Evolutionary conservation across 2,113 vertebrate species (phyloP), one percentile per base, ranked within the genome.

Genomic region (Tonatia bakeri): DNA sequence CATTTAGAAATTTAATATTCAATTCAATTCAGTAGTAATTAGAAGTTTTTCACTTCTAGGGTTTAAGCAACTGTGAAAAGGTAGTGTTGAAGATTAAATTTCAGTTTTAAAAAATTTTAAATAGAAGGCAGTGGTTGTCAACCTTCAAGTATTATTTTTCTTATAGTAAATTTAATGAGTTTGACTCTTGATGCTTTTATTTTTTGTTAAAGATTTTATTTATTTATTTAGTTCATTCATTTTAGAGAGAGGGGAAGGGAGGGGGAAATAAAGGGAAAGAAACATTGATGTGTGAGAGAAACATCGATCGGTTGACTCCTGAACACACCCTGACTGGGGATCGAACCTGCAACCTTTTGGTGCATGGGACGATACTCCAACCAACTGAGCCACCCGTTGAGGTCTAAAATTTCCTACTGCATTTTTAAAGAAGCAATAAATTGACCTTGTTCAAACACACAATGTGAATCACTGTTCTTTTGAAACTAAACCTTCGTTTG

Each of bases 401-500:
- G 65, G 15, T 61, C 59, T 61, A 26, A 26, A 61, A 26, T 61
- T 40, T 85, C 86, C 72, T 50, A 2, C 38, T 50, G 31, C 64
- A 52, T 84, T 33, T 33, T 77, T 87, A 70, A 92, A 15, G 47
- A 82, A 56, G 75, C 1, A 64, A 3, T 92, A 94, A 64, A 33
- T 8, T 16, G 73, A 40, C 38, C 31, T 40, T 93, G 84, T 96
- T 80, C 61, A 43, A 61, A 56, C 91, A 19, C n/a, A 47, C 80
- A 85, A 16, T 45, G 4, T 69, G 90, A 97, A 10, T 96, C 70
- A 31, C 59, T 50, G 43, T 92, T 76, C 75, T 87, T 93, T 96
- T 93, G 92, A 95, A 96, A 94, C 72, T 0, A 22, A 89, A 36
- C 85, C 56, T 96, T 92, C 85, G 24, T 93, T 77, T 59, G 6